Percentiles rank a stretch among this genome's conserved stretches.
phyloP scores from a whole-genome alignment of 2,797 vertebrate genomes.

The Phylloscopus collybita region DNA sequence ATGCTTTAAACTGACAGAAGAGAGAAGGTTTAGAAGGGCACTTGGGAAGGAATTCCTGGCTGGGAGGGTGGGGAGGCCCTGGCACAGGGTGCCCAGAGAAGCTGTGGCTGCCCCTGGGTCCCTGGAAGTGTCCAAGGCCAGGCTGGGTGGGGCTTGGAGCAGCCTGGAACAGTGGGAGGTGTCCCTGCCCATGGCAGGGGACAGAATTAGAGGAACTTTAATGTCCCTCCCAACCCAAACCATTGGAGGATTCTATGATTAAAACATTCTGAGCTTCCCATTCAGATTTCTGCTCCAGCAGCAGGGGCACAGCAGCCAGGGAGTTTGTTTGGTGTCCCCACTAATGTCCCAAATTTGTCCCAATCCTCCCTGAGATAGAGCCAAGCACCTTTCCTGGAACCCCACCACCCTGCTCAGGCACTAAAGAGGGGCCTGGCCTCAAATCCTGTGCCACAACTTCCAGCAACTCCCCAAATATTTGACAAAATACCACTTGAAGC shows the following conservation, averaged over 20 bases:
- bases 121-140: not conserved
- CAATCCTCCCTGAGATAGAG: accelerated
- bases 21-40: not conserved
- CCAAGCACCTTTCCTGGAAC: not conserved
- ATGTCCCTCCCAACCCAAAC: not conserved
- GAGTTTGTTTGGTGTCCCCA: not conserved
- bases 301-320: not conserved
- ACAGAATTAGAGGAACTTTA: not conserved
- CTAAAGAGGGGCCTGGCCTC: not conserved
- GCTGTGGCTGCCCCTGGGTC: not conserved
- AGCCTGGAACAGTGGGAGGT: accelerated
- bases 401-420: not conserved
- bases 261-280: not conserved
- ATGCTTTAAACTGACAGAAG: not conserved
- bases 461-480: not conserved
- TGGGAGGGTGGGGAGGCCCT: accelerated
- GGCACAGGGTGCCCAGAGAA: not conserved
- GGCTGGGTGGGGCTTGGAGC: accelerated
- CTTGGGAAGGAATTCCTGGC: not conserved
- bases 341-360: not conserved
- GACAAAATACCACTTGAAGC: not conserved
- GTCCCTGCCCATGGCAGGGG: not conserved
- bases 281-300: not conserved
- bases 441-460: not conserved
- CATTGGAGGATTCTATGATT: not conserved